Evolutionary conservation across 2,797 vertebrate genomes (phyloP).

Genomic region (Austrolebias charrua): DNA sequence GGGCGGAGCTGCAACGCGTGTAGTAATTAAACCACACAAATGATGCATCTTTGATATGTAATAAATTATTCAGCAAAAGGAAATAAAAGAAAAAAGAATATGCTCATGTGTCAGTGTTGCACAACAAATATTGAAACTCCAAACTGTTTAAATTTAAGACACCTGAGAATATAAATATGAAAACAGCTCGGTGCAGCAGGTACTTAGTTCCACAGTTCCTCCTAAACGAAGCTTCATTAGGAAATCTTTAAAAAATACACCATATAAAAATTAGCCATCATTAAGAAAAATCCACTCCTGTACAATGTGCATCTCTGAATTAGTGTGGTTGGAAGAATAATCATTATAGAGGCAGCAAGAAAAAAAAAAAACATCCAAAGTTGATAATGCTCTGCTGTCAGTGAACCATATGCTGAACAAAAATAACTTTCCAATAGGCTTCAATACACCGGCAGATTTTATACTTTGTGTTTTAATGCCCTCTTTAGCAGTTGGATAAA

Average conservation of each 20-base stretch:
- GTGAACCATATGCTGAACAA: conserved; percentile 65
- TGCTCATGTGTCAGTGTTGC: conserved; percentile 73
- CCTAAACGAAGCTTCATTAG: conserved; percentile 70
- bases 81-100: conserved; percentile 74
- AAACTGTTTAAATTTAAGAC: conserved; percentile 70
- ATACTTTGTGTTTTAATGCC: conserved; percentile 34
- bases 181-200: conserved; percentile 76
- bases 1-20: too few relatives aligned
- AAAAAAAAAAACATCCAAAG: conserved; percentile 26
- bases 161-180: conserved; percentile 84
- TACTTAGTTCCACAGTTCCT: conserved; percentile 70
- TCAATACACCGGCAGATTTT: conserved; percentile 24
- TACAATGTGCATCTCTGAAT: conserved; percentile 79
- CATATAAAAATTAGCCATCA: conserved; percentile 71
- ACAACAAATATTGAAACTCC: conserved; percentile 72
- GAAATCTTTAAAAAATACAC: conserved; percentile 64
- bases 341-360: conserved; percentile 13
- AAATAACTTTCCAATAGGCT: conserved; percentile 2
- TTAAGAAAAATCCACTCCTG: conserved; percentile 60
- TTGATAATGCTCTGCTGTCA: conserved; percentile 42
- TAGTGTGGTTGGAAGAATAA: conserved; percentile 59
- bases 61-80: conserved; percentile 82
- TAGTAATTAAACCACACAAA: conserved; percentile 81
- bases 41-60: conserved; percentile 65
- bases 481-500: conserved; percentile 22